Evolutionary conservation across 2,113 vertebrate genomes (phyloP).

Genomic region (Hyaena hyaena): DNA sequence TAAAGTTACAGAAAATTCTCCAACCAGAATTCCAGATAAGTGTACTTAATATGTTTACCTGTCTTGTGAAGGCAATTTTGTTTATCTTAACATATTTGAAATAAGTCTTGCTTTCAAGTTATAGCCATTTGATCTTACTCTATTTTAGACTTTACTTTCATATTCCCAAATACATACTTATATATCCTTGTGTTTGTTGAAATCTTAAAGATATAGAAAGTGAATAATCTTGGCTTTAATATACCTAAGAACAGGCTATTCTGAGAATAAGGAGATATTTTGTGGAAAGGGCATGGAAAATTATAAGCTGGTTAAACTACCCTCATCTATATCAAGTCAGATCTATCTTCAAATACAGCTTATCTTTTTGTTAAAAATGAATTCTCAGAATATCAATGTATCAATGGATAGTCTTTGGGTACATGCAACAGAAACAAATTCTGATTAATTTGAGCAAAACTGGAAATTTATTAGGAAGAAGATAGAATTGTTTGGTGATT

Average conservation of each 20-base stretch:
- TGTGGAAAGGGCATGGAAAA: not conserved
- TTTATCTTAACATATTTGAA: not conserved
- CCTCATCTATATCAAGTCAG: not conserved
- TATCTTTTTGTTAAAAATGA: not conserved
- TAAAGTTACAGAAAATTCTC: not conserved
- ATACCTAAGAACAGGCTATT: not conserved
- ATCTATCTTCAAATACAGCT: not conserved
- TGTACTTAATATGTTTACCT: not conserved
- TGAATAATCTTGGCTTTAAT: not conserved
- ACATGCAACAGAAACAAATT: not conserved
- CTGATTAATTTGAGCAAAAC: slow-evolving; percentile 1
- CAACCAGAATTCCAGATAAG: not conserved
- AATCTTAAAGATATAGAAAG: not conserved
- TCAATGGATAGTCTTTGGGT: not conserved
- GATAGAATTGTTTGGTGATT: not conserved
- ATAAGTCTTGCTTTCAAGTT: slow-evolving; percentile 14
- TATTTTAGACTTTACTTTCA: not conserved
- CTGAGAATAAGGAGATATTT: not conserved
- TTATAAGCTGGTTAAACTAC: not conserved
- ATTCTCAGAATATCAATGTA: slow-evolving; percentile 13
- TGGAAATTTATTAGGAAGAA: not conserved
- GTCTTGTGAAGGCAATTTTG: not conserved
- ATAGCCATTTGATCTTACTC: not conserved
- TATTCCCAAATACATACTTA: not conserved
- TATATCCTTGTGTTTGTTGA: not conserved